A percentile compares a stretch with the other conserved stretches of the same genome.
Evolutionary conservation across 2,113 vertebrate genomes (phyloP).

Genomic region (Actenoides hombroni): DNA sequence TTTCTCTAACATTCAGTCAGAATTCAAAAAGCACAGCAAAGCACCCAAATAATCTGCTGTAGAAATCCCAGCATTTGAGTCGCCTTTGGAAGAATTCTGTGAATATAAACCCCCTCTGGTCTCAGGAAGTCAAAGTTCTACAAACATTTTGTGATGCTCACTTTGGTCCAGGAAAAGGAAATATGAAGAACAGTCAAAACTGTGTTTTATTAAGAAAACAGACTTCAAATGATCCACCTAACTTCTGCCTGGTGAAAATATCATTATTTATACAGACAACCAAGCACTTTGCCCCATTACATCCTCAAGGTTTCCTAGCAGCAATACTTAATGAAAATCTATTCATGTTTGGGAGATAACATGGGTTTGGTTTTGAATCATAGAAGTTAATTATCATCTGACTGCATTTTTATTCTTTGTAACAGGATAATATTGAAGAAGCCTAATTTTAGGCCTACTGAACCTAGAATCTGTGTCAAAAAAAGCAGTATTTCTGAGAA

Average conservation of each 20-base stretch:
- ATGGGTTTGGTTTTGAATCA: background rate
- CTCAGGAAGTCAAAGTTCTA: background rate
- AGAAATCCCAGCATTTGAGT: background rate
- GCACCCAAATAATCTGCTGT: background rate
- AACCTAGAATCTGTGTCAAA: background rate
- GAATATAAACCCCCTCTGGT: background rate
- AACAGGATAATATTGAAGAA: background rate
- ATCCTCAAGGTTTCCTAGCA: background rate
- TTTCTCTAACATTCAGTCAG: background rate
- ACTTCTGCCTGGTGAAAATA: background rate
- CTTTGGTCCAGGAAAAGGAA: background rate
- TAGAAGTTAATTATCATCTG: background rate
- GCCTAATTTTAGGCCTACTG: background rate
- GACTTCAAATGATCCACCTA: background rate
- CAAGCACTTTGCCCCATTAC: background rate
- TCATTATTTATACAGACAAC: background rate
- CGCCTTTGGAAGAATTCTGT: background rate
- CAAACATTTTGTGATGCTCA: background rate
- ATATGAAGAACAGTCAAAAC: background rate
- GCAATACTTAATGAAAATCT: background rate
- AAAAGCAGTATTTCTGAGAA: background rate
- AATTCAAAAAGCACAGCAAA: background rate
- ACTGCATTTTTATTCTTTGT: background rate
- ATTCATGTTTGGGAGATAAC: background rate
- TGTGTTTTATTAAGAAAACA: background rate